Conservation (phyloP, 2,888 invertebrate species). For the Apomyelois bistriatella region DNA sequence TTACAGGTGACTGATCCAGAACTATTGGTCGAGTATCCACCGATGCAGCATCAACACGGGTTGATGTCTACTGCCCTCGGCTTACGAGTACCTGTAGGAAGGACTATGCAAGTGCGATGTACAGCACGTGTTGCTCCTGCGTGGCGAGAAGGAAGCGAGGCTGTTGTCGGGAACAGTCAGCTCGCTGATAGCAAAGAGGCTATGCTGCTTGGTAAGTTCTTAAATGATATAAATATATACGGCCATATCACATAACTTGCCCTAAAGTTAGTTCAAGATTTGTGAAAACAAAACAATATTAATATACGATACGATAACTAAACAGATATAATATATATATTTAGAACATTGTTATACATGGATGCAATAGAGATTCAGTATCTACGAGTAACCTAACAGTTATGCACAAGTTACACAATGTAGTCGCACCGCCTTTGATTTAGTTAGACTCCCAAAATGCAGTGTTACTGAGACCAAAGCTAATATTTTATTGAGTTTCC, state of each 20-base stretch:
- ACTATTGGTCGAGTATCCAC: slow-evolving; percentile 63
- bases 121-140: slow-evolving; percentile 68
- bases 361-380: slow-evolving; percentile 34
- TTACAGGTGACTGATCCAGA: slow-evolving; percentile 59
- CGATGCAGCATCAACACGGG: slow-evolving; percentile 65
- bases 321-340: too few species aligned
- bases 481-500: not conserved
- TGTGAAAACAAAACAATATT: too few species aligned
- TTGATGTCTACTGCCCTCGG: slow-evolving; percentile 64
- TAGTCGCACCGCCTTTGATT: slow-evolving; percentile 9
- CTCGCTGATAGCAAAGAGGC: slow-evolving; percentile 73
- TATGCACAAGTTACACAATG: slow-evolving; percentile 17
- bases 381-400: slow-evolving; percentile 22
- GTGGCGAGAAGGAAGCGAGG: slow-evolving; percentile 72
- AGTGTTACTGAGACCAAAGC: not conserved
- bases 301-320: too few species aligned
- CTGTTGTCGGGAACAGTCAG: slow-evolving; percentile 67
- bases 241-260: too few species aligned
- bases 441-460: slow-evolving; percentile 4
- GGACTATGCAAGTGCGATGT: slow-evolving; percentile 69
- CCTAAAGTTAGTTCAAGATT: too few species aligned
- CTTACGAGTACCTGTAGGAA: slow-evolving; percentile 60
- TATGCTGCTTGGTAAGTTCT: slow-evolving; percentile 65
- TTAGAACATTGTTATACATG: slow-evolving; percentile 36
- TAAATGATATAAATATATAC: not conserved